Conservation (phyloP, 92 coral and sea anemone species). For the Meandrina meandrites region DNA sequence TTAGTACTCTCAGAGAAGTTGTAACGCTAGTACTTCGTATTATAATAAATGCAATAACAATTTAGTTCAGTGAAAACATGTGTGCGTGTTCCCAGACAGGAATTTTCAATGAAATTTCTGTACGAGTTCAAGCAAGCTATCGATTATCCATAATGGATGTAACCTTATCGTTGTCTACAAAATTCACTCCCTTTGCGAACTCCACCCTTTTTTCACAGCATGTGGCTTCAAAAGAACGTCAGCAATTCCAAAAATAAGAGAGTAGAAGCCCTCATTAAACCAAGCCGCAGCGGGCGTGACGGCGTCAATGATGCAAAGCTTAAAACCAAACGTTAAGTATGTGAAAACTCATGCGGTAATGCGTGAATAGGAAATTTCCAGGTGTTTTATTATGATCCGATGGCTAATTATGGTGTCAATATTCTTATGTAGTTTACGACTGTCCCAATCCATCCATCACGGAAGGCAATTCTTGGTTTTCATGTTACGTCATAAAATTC, state of each 20-base stretch:
- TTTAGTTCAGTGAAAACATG: neutral
- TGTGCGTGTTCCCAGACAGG: neutral
- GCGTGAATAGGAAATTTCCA: neutral
- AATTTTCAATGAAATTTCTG: neutral
- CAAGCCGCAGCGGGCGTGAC: slow-evolving; percentile 3
- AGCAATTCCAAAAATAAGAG: slow-evolving; percentile 8
- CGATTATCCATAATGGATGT: neutral
- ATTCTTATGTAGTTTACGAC: neutral
- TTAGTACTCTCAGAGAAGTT: no score
- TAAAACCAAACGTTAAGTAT: slow-evolving; percentile 17
- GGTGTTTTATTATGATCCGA: neutral
- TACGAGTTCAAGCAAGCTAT: neutral
- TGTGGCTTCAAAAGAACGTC: slow-evolving; percentile 11
- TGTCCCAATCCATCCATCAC: neutral
- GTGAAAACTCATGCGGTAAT: slow-evolving; percentile 17
- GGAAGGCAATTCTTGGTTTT: neutral
- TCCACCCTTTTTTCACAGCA: slow-evolving; percentile 18
- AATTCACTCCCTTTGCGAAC: neutral
- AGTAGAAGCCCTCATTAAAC: neutral
- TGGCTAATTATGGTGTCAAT: neutral
- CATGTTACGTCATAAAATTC: no score
- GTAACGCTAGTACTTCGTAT: no score
- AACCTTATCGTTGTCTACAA: slow-evolving; percentile 6
- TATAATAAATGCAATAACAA: neutral
- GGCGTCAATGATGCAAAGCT: slow-evolving; percentile 12